phyloP scores from a whole-genome alignment of 1,140 invertebrate species.

The Lethrus apterus region DNA sequence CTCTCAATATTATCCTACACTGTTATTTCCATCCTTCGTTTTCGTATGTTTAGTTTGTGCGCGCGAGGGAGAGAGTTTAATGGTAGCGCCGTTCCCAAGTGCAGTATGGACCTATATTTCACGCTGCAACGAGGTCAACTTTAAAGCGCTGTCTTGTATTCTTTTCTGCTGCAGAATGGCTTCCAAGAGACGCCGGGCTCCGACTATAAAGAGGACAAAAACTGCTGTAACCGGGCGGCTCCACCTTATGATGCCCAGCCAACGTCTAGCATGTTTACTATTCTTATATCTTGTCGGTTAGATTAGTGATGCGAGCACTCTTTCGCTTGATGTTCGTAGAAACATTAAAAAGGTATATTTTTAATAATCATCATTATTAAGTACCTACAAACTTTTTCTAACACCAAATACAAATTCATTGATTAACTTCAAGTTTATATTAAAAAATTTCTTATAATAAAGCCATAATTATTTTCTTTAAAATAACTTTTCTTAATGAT shows the following conservation, averaged over 20 bases:
- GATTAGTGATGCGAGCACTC: constrained; percentile 8
- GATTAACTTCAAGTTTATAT: too few species aligned
- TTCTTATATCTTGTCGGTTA: constrained; percentile 10
- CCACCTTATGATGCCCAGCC: constrained; percentile 6
- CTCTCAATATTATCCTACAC: constrained; percentile 36
- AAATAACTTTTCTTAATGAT: too few species aligned
- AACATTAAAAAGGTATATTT: too few species aligned
- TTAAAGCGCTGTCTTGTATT: constrained; percentile 28
- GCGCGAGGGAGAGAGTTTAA: constrained; percentile 12
- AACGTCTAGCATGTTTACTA: constrained; percentile 11
- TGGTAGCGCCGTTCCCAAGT: constrained; percentile 17
- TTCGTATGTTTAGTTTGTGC: background rate
- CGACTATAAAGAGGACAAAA: constrained; percentile 23
- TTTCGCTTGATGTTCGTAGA: too few species aligned
- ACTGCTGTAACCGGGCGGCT: constrained; percentile 12
- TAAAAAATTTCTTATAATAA: background rate
- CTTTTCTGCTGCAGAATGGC: constrained; percentile 24
- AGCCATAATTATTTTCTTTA: background rate
- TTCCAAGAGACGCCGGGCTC: constrained; percentile 22
- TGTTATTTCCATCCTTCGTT: constrained; percentile 18
- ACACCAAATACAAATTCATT: too few species aligned
- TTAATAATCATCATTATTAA: too few species aligned
- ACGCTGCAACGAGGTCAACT: constrained; percentile 28
- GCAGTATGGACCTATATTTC: constrained; percentile 25
- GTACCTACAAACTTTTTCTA: too few species aligned